A percentile compares a stretch with the other conserved stretches of the same genome.
Evolutionary conservation across 2,113 vertebrate genomes (phyloP).

Genomic region (Microtus oregoni): DNA sequence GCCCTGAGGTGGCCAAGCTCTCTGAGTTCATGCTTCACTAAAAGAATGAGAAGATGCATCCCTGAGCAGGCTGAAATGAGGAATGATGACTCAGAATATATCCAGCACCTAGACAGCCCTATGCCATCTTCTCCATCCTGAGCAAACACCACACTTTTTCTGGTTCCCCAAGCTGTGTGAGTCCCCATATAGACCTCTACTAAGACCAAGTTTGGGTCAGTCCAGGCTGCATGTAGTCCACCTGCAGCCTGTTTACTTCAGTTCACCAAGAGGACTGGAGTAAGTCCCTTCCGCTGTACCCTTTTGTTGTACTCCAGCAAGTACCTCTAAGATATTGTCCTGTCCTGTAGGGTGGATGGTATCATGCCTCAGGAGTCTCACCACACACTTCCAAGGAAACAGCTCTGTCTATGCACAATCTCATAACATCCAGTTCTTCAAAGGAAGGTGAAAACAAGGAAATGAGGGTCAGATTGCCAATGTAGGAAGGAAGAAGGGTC

Average conservation of each 20-base stretch:
- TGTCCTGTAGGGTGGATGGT: background rate
- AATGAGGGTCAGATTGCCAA: background rate
- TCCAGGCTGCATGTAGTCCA: background rate
- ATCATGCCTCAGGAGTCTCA: background rate
- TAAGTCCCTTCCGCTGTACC: background rate
- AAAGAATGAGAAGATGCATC: background rate
- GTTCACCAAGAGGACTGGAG: background rate
- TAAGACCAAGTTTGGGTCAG: background rate
- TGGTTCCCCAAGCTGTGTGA: background rate
- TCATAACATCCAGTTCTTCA: background rate
- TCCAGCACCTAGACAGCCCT: background rate
- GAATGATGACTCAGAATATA: background rate
- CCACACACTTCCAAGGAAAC: background rate
- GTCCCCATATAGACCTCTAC: background rate
- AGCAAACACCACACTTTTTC: background rate
- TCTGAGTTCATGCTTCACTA: background rate
- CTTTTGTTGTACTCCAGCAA: background rate
- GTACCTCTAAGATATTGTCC: background rate
- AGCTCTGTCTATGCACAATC: background rate
- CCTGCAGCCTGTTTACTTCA: background rate
- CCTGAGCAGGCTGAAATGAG: background rate
- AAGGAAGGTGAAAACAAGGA: background rate
- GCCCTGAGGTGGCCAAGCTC: background rate
- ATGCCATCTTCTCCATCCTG: background rate
- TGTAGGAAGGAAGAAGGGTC: background rate